These are phyloP conservation scores for Eonycteris spelaea DNA, from an alignment of 2,113 vertebrate genomes.

Conservation along the genomic window DNA sequence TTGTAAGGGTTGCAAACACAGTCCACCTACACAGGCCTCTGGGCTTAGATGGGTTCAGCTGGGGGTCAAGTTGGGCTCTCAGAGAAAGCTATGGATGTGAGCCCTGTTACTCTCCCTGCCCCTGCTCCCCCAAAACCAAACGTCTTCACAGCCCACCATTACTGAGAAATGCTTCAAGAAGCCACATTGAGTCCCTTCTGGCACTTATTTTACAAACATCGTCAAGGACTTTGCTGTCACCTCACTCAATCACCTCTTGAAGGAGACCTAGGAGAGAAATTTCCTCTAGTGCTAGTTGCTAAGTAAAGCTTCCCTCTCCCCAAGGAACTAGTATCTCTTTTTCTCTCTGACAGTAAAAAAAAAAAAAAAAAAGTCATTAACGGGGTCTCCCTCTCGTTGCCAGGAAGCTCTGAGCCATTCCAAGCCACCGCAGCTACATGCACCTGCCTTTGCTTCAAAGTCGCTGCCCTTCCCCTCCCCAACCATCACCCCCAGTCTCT, in stretches of 20 bases:
- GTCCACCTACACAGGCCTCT: not conserved
- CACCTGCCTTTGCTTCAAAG: not conserved
- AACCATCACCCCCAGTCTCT: not conserved
- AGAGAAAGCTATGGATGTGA: no score
- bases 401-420: not conserved
- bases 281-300: not conserved
- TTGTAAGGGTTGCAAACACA: not conserved
- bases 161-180: not conserved
- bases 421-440: fast-evolving
- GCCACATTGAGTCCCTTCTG: not conserved
- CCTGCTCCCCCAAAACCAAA: not conserved
- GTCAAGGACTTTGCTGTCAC: not conserved
- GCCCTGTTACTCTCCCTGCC: not conserved
- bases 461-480: no score
- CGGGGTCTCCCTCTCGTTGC: not conserved
- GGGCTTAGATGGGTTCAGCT: not conserved
- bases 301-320: not conserved
- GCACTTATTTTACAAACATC: not conserved
- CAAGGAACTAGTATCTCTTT: not conserved
- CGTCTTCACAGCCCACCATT: not conserved
- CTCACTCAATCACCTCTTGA: not conserved
- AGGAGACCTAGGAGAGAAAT: not conserved
- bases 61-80: not conserved
- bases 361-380: not conserved
- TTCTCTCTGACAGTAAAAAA: not conserved